Percentiles rank a stretch among this genome's conserved stretches.
Evolutionary conservation across 1,140 invertebrate genomes (phyloP).

Genomic region (Drosophila ogumai): DNA sequence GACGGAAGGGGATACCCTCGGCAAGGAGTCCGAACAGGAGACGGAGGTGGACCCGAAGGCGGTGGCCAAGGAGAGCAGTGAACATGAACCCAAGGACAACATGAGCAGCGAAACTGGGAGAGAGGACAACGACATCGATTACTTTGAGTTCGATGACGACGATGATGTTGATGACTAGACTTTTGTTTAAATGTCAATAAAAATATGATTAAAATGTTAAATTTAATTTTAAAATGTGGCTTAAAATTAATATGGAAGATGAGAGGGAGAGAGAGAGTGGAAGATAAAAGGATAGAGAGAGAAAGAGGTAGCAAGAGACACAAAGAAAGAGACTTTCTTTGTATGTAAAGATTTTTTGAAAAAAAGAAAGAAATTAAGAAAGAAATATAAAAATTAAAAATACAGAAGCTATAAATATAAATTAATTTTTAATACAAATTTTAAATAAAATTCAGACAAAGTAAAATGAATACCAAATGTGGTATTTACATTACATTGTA

Average conservation of each 20-base stretch:
- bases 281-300: too few species aligned
- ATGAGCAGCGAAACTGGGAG: not conserved
- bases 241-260: not conserved
- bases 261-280: not conserved
- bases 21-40: slow-evolving; percentile 8
- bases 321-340: too few species aligned
- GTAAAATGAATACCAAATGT: too few species aligned
- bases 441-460: too few species aligned
- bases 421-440: too few species aligned
- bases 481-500: too few species aligned
- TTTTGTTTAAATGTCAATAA: slow-evolving; percentile 49
- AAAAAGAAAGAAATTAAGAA: too few species aligned
- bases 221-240: not conserved
- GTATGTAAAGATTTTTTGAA: too few species aligned
- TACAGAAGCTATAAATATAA: too few species aligned
- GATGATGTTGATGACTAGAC: slow-evolving; percentile 42
- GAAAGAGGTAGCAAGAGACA: too few species aligned
- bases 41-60: not conserved
- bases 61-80: slow-evolving; percentile 7
- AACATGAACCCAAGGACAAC: slow-evolving; percentile 7
- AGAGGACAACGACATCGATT: slow-evolving; percentile 52
- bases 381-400: too few species aligned
- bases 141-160: slow-evolving; percentile 63
- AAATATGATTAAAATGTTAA: slow-evolving; percentile 14
- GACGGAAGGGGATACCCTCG: slow-evolving; percentile 1